These are phyloP conservation scores for Pentamera pediparva DNA, from an alignment of 53 echinoderm and acorn worm genomes.

Conservation along the genomic window DNA sequence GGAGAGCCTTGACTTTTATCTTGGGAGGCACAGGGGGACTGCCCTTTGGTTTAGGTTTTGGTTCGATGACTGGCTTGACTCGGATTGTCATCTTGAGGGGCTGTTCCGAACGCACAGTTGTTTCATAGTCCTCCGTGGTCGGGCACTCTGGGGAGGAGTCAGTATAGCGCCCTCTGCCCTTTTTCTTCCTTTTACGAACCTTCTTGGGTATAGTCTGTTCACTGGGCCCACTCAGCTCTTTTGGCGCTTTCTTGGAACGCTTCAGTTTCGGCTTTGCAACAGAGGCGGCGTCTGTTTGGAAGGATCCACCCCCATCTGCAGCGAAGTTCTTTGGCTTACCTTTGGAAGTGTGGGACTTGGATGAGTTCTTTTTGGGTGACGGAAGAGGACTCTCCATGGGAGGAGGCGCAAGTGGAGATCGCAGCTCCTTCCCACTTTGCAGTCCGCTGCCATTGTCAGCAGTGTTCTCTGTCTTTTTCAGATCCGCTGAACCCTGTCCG, in stretches of 20 bases:
- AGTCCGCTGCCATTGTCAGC: not conserved
- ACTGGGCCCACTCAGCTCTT: conserved; percentile 50
- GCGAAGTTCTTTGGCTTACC: conserved; percentile 92
- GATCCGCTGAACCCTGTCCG: conserved; percentile 11
- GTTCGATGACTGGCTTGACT: conserved; percentile 47
- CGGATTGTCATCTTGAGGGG: conserved; percentile 82
- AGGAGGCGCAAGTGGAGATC: conserved; percentile 6
- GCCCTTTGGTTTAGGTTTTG: conserved; percentile 55
- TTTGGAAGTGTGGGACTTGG: conserved; percentile 45
- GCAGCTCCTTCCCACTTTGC: conserved; percentile 6
- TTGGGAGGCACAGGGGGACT: conserved; percentile 48
- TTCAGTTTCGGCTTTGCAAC: conserved; percentile 48
- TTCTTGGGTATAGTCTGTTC: conserved; percentile 56
- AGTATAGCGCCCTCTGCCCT: conserved; percentile 49
- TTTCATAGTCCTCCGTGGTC: conserved; percentile 53
- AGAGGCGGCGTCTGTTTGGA: conserved; percentile 37
- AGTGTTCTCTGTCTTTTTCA: not conserved
- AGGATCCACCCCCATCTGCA: conserved; percentile 47
- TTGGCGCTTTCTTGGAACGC: conserved; percentile 40
- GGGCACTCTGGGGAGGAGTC: conserved; percentile 82
- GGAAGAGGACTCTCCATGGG: conserved; percentile 3
- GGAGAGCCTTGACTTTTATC: conserved; percentile 65
- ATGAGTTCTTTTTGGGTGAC: conserved; percentile 3
- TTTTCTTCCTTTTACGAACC: conserved; percentile 28
- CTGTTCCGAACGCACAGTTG: conserved; percentile 57